Conservation (phyloP, 2,797 vertebrate genomes). For the Arvicola amphibius region DNA sequence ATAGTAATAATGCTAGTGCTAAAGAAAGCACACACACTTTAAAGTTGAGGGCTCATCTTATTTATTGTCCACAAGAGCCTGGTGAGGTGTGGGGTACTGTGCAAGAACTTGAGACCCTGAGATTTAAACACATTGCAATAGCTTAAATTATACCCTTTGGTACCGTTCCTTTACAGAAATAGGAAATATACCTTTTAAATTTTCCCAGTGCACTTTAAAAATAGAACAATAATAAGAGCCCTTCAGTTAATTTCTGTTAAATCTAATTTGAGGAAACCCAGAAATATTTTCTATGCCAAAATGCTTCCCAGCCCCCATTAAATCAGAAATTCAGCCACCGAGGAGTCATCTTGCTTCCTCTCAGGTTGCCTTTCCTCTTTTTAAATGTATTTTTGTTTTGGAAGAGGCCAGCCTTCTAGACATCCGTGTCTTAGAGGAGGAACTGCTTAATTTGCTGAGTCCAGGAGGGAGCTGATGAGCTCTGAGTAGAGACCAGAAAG, state of each 20-base stretch:
- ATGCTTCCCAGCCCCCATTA: background rate
- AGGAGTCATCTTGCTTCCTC: background rate
- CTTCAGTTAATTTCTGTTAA: conserved; percentile 53
- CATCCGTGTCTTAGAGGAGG: background rate
- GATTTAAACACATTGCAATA: background rate
- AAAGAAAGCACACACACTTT: background rate
- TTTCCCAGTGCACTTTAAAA: background rate
- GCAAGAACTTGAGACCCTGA: background rate
- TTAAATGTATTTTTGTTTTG: background rate
- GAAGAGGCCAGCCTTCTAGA: background rate
- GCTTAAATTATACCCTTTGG: background rate
- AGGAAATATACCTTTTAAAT: conserved; percentile 22
- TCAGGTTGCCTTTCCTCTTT: background rate
- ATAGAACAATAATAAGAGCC: background rate
- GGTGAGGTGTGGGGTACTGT: background rate
- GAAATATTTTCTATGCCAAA: conserved; percentile 18
- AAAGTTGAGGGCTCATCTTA: background rate
- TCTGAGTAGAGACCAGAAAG: background rate
- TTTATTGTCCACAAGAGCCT: background rate
- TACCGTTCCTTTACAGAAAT: background rate
- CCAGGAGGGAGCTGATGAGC: background rate
- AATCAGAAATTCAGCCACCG: background rate
- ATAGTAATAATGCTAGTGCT: background rate
- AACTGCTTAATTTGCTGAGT: background rate
- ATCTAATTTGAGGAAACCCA: background rate